Conservation (phyloP, 2,888 invertebrate species). For the Dryococelus australis region DNA sequence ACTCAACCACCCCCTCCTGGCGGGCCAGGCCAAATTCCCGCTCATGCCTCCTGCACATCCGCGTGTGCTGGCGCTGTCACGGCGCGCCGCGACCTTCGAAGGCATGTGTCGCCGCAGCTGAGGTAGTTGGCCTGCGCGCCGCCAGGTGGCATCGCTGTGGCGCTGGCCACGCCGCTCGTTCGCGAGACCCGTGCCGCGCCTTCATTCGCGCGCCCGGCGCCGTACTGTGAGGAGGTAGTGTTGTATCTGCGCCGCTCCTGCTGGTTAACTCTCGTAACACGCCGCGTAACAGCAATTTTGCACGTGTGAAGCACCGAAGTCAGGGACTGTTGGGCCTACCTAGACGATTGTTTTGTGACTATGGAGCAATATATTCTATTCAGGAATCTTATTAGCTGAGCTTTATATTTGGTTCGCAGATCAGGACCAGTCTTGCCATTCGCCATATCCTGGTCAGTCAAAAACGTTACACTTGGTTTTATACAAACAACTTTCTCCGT, state of each 20-base stretch:
- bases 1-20: background rate
- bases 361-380: no score
- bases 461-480: no score
- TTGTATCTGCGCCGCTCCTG: background rate
- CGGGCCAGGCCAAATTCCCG: no score
- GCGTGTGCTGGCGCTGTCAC: background rate
- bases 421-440: no score
- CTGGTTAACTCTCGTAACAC: background rate
- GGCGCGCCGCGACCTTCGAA: background rate
- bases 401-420: no score
- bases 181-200: background rate
- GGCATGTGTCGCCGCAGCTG: background rate
- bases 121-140: background rate
- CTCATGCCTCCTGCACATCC: conserved; percentile 1
- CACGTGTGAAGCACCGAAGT: no score
- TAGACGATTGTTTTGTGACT: no score
- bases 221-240: background rate
- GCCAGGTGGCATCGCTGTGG: background rate
- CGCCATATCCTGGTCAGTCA: no score
- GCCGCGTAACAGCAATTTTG: background rate
- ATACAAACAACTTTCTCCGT: no score
- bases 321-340: no score
- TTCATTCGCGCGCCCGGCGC: background rate
- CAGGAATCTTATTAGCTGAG: no score
- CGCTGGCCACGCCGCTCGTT: background rate